Conservation (phyloP, 53 echinoderm and acorn worm genomes). For the Actinopyga echinites region DNA sequence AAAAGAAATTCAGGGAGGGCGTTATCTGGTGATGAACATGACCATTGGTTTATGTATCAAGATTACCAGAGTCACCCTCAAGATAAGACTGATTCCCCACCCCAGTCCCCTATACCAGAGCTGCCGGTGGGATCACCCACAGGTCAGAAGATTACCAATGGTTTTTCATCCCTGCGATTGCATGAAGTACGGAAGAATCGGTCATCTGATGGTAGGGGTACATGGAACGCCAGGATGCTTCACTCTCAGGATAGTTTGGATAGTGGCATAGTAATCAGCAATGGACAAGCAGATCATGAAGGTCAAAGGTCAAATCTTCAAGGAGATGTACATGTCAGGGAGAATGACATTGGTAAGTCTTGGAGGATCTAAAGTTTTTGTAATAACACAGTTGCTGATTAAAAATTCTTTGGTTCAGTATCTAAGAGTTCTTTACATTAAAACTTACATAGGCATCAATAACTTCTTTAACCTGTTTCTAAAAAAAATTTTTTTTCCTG, state of each 20-base stretch:
- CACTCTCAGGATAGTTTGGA: conserved; percentile 35
- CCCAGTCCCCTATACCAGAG: not conserved
- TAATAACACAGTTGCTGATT: no score
- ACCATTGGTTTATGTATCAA: conserved; percentile 9
- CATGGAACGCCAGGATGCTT: conserved; percentile 19
- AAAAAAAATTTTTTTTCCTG: no score
- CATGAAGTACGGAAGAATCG: conserved; percentile 4
- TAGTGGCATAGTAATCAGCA: conserved; percentile 33
- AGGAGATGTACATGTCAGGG: not conserved
- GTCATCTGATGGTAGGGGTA: not conserved
- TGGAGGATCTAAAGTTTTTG: no score
- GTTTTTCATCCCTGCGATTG: conserved; percentile 7
- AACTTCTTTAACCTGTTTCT: no score
- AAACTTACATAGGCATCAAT: no score
- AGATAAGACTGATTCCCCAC: no score
- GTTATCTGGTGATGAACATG: not conserved
- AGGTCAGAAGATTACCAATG: conserved; percentile 1
- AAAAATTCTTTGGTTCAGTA: no score
- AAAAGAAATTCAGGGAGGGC: conserved; percentile 30
- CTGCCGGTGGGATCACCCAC: not conserved
- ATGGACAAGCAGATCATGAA: conserved; percentile 32
- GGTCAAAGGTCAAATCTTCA: not conserved
- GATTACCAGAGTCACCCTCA: not conserved
- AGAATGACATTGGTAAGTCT: not conserved
- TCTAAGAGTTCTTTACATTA: no score